Conservation (phyloP, 2,888 invertebrate species). For the Lithophane ornitopus region DNA sequence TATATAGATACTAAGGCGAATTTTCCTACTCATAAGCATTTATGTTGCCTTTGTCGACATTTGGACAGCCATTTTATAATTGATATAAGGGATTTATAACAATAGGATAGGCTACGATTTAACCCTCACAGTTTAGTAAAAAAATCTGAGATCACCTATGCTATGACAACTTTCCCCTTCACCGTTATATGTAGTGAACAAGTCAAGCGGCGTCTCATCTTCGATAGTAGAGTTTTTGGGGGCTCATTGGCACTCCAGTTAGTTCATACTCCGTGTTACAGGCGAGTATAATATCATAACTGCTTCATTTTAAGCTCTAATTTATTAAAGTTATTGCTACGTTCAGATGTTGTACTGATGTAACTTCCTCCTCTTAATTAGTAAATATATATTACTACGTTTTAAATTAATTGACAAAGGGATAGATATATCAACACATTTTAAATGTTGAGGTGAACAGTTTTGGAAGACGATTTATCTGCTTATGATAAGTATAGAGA, state of each 20-base stretch:
- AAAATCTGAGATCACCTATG: not conserved
- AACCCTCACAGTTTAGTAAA: not conserved
- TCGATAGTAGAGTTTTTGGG: not conserved
- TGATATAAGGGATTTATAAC: no score
- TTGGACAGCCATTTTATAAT: no score
- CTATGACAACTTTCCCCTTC: not conserved
- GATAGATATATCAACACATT: constrained; percentile 14
- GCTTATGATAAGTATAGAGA: not conserved
- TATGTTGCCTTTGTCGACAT: not conserved
- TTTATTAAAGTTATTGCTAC: constrained; percentile 63
- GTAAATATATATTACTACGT: constrained; percentile 33
- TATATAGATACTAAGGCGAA: not conserved
- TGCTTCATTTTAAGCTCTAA: constrained; percentile 68
- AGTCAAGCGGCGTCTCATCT: not conserved
- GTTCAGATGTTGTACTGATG: constrained; percentile 44
- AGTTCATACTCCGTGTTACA: constrained; percentile 25
- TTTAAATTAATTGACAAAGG: constrained; percentile 27
- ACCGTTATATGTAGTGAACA: not conserved
- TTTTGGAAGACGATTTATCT: constrained; percentile 2
- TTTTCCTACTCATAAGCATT: not conserved
- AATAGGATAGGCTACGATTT: no score
- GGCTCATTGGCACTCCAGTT: constrained; percentile 22
- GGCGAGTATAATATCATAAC: constrained; percentile 60
- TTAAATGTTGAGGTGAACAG: constrained; percentile 1
- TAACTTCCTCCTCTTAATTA: constrained; percentile 47